phyloP scores from a whole-genome alignment of 2,888 invertebrate genomes.

The Agrenia bidenticulata region DNA sequence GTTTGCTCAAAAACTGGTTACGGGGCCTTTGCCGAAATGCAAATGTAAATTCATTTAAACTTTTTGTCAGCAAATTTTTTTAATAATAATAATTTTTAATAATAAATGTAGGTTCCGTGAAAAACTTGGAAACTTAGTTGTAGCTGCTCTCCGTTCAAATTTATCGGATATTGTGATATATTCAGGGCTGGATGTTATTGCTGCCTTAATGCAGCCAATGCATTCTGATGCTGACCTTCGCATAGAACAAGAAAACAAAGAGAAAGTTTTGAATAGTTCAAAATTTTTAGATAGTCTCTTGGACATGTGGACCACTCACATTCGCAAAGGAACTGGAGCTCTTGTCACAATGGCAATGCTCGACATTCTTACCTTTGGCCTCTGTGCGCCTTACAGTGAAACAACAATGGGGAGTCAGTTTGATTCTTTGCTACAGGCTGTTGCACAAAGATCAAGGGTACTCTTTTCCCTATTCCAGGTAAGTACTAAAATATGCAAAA shows the following conservation, averaged over 20 bases:
- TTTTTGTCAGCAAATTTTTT: not conserved
- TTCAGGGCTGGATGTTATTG: conserved; percentile 95
- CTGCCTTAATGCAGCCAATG: conserved; percentile 98
- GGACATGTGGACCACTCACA: conserved; percentile 91
- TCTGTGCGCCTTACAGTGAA: conserved; percentile 94
- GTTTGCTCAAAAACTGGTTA: conserved; percentile 98
- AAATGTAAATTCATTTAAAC: conserved; percentile 65
- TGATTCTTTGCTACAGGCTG: conserved; percentile 88
- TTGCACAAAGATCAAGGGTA: conserved; percentile 85
- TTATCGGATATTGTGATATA: conserved; percentile 89
- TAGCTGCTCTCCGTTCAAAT: conserved; percentile 75
- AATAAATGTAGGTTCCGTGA: conserved; percentile 89
- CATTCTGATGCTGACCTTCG: conserved; percentile 90
- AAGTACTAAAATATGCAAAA: no score
- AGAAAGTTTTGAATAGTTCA: conserved; percentile 85
- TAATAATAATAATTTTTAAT: no score
- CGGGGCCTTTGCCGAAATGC: conserved; percentile 85
- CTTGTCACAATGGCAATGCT: conserved; percentile 95
- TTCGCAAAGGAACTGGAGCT: conserved; percentile 91
- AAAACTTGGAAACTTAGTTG: conserved; percentile 88
- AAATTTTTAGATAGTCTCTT: conserved; percentile 89
- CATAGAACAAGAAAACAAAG: conserved; percentile 97
- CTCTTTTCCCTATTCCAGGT: conserved; percentile 90
- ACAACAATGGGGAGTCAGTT: conserved; percentile 97
- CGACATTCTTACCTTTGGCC: conserved; percentile 94